Evolutionary conservation across 1,140 invertebrate genomes (phyloP).

Genomic region (Drosophila kepulauana): DNA sequence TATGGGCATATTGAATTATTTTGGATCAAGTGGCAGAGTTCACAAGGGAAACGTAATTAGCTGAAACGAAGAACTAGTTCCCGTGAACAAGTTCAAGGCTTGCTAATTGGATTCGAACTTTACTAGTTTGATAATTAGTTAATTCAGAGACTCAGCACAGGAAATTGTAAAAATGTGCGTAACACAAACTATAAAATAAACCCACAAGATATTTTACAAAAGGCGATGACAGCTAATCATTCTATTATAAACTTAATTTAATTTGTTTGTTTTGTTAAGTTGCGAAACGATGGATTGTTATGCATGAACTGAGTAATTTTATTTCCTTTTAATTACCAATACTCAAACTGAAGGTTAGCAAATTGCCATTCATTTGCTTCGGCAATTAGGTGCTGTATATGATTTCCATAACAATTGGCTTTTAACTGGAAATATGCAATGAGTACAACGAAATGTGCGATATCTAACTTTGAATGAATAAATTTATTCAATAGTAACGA

Average conservation of each 20-base stretch:
- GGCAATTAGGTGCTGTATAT: slow-evolving; percentile 2
- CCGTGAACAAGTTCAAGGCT: not conserved
- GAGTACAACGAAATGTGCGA: too few relatives aligned
- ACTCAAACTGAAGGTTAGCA: not conserved
- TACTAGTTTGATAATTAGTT: not conserved
- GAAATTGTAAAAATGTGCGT: too few relatives aligned
- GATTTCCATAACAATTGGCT: not conserved
- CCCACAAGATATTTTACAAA: too few relatives aligned
- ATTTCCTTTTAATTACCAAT: not conserved
- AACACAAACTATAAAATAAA: too few relatives aligned
- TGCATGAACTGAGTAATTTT: not conserved
- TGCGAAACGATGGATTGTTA: not conserved
- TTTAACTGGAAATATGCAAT: too few relatives aligned
- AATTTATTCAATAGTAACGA: too few relatives aligned
- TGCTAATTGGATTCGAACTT: not conserved
- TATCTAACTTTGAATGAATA: too few relatives aligned
- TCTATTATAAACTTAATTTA: too few relatives aligned
- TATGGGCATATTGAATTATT: slow-evolving; percentile 7
- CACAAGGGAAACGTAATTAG: slow-evolving; percentile 8
- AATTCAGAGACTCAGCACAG: too few relatives aligned
- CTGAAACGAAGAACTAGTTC: slow-evolving; percentile 4
- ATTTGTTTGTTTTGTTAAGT: too few relatives aligned
- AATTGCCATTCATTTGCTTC: not conserved
- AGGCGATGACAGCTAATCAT: too few relatives aligned
- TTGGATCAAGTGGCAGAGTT: slow-evolving; percentile 1